Conservation (phyloP, 2,888 invertebrate species). For the Andrena marginata region DNA sequence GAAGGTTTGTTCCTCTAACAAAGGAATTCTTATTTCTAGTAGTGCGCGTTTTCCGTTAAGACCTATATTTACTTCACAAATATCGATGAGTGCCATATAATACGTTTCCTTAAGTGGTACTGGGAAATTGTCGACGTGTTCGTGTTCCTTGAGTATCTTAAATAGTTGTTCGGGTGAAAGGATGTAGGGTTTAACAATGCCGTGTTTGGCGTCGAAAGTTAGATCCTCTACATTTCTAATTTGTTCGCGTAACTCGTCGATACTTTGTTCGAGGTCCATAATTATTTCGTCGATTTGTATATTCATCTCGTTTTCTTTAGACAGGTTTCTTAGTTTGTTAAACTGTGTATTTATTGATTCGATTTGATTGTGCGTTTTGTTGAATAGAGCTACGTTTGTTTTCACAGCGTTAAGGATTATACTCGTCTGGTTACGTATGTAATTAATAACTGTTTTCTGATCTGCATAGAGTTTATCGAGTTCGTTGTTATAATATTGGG, state of each 20-base stretch:
- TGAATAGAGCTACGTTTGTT: neutral
- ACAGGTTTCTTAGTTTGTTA: slow-evolving; percentile 6
- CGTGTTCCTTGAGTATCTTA: slow-evolving; percentile 8
- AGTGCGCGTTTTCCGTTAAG: neutral
- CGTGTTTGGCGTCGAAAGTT: neutral
- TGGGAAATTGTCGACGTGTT: slow-evolving; percentile 12
- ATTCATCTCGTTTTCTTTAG: neutral
- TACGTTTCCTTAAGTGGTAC: slow-evolving; percentile 7
- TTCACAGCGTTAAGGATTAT: slow-evolving; percentile 5
- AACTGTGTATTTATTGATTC: slow-evolving; percentile 10
- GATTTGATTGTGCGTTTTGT: slow-evolving; percentile 10
- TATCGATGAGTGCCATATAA: slow-evolving; percentile 13
- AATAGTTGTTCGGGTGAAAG: slow-evolving; percentile 26
- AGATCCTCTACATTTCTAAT: slow-evolving; percentile 16
- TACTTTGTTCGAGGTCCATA: neutral
- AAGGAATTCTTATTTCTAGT: no score
- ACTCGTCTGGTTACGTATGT: neutral
- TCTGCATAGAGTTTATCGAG: slow-evolving; percentile 12
- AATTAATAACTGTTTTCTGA: neutral
- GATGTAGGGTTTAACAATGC: neutral
- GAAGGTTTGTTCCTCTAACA: no score
- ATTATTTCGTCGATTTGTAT: slow-evolving; percentile 11
- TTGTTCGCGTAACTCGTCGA: slow-evolving; percentile 6
- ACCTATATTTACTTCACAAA: slow-evolving; percentile 17
- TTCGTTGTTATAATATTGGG: slow-evolving; percentile 22